Percentiles rank a stretch among this genome's conserved stretches.
These are phyloP conservation scores for Linepithema humile DNA, from an alignment of 1,140 invertebrate genomes.

Conservation along the genomic window DNA sequence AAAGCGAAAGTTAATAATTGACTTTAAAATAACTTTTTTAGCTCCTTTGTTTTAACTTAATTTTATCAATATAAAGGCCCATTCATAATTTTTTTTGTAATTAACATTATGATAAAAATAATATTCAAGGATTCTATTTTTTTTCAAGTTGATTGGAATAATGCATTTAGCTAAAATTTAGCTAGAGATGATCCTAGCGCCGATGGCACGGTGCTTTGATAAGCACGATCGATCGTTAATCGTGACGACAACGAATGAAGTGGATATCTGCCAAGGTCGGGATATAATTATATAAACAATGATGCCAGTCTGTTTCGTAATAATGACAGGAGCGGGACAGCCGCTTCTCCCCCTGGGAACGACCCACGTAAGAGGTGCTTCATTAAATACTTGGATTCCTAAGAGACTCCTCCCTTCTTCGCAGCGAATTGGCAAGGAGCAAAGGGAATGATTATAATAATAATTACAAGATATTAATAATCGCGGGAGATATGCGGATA, in stretches of 20 bases:
- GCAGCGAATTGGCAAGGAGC: slow-evolving; percentile 40
- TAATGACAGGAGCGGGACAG: slow-evolving; percentile 65
- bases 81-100: no score
- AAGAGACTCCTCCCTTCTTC: slow-evolving; percentile 40
- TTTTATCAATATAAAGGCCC: no score
- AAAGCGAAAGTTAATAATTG: no score
- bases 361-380: slow-evolving; percentile 69
- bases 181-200: not conserved
- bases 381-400: slow-evolving; percentile 70
- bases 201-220: not conserved
- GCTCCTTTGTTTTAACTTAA: no score
- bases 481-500: slow-evolving; percentile 55
- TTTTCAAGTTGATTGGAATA: no score
- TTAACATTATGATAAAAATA: no score
- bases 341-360: slow-evolving; percentile 50
- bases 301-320: slow-evolving; percentile 63
- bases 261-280: slow-evolving; percentile 46
- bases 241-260: slow-evolving; percentile 42
- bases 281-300: slow-evolving; percentile 72
- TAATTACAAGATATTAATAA: slow-evolving; percentile 71
- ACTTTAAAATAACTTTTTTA: no score
- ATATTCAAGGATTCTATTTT: no score
- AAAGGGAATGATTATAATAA: slow-evolving; percentile 70
- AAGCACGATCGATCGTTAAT: slow-evolving; percentile 23
- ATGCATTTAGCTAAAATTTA: no score